A percentile compares a stretch with the other conserved stretches of the same genome.
Conservation (phyloP, 2,797 vertebrate species). For the Acridotheres tristis region DNA sequence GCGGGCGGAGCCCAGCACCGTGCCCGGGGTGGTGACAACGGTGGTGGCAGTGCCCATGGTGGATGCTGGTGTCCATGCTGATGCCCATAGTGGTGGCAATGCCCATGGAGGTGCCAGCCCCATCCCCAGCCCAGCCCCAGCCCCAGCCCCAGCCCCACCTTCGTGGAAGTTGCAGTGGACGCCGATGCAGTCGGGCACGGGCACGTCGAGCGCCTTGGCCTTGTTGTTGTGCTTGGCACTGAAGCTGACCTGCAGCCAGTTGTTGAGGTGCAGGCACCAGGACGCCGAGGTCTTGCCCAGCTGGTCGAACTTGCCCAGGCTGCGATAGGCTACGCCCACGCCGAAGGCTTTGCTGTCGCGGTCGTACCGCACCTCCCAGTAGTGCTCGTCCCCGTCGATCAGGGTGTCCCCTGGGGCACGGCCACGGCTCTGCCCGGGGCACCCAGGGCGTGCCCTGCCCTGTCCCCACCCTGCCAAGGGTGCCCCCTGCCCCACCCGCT, state of each 20-base stretch:
- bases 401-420: constrained; percentile 83
- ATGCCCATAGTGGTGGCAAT: too few species aligned
- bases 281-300: constrained; percentile 90
- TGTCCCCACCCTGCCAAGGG: too few species aligned
- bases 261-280: constrained; percentile 96
- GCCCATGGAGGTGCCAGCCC: too few species aligned
- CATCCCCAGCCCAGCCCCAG: background rate
- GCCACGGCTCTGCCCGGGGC: background rate
- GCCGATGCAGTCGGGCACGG: constrained; percentile 89
- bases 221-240: constrained; percentile 98
- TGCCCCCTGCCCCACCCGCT: too few species aligned
- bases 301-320: constrained; percentile 92
- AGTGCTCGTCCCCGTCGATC: constrained; percentile 90
- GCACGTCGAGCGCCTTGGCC: constrained; percentile 87
- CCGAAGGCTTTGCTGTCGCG: constrained; percentile 95
- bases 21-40: too few species aligned
- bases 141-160: constrained; percentile 71
- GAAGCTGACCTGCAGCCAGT: constrained; percentile 97
- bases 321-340: constrained; percentile 87
- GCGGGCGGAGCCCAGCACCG: background rate
- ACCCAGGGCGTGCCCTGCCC: accelerated
- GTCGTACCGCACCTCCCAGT: constrained; percentile 94
- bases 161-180: constrained; percentile 92
- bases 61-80: too few species aligned
- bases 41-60: too few species aligned